Percentiles rank a stretch among this genome's conserved stretches.
Conservation (phyloP, 2,888 invertebrate genomes). For the Acanthopleura granulata region DNA sequence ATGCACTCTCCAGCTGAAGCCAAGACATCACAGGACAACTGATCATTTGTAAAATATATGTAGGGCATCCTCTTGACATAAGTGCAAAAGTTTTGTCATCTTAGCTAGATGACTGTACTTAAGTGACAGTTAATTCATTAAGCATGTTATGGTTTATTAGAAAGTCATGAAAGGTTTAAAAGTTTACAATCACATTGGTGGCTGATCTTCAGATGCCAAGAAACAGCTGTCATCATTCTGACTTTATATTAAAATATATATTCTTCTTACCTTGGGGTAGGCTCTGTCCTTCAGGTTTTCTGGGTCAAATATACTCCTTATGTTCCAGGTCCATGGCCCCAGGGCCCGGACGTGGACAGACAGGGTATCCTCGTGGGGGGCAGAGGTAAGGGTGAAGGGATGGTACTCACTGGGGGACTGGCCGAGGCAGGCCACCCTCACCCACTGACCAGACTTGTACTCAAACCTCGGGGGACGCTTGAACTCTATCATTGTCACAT, state of each 20-base stretch:
- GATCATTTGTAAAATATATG: too few species aligned
- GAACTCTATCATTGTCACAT: constrained; percentile 75
- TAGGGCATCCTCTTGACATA: too few species aligned
- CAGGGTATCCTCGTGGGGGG: constrained; percentile 70
- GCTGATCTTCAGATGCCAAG: too few species aligned
- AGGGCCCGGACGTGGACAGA: constrained; percentile 64
- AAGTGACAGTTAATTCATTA: too few species aligned
- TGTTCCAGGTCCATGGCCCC: constrained; percentile 67
- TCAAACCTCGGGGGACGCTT: constrained; percentile 75
- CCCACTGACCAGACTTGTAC: constrained; percentile 78
- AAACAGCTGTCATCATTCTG: too few species aligned
- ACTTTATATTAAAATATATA: background rate
- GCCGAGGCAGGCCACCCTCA: constrained; percentile 74
- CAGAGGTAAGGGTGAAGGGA: constrained; percentile 67
- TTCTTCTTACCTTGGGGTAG: constrained; percentile 62
- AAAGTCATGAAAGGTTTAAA: too few species aligned
- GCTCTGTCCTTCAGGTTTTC: constrained; percentile 53
- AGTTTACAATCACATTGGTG: too few species aligned
- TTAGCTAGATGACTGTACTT: too few species aligned
- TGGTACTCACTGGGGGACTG: constrained; percentile 72
- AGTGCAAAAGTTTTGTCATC: too few species aligned
- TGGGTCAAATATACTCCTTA: constrained; percentile 62
- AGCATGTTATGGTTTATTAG: too few species aligned
- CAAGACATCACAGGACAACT: too few species aligned
- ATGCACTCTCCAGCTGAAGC: too few species aligned